Conservation (phyloP, 2,888 invertebrate species). For the Epistrophe grossulariae region DNA sequence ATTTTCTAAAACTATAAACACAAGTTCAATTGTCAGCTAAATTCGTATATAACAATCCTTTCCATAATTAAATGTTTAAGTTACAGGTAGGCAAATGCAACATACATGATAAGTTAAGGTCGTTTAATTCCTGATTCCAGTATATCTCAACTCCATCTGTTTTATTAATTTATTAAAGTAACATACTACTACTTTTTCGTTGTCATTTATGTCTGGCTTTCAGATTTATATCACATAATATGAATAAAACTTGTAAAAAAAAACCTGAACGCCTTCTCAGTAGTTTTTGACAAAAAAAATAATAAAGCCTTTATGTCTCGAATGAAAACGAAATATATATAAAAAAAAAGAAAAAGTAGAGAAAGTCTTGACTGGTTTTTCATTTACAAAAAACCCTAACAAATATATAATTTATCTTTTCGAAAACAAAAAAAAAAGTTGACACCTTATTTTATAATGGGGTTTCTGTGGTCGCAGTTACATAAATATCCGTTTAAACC, state of each 20-base stretch:
- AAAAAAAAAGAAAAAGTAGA: constrained; percentile 28
- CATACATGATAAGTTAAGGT: neutral
- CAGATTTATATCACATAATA: neutral
- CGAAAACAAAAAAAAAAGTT: neutral
- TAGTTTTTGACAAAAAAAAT: neutral
- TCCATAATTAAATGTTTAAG: neutral
- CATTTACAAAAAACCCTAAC: neutral
- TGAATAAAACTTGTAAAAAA: neutral
- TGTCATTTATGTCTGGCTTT: neutral
- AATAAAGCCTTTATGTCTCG: neutral
- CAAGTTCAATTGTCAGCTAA: neutral
- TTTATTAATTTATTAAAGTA: too few species aligned
- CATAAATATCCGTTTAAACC: neutral
- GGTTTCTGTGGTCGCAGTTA: neutral
- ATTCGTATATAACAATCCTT: neutral
- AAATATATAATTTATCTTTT: constrained; percentile 19
- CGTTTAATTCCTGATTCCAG: neutral
- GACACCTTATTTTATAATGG: constrained; percentile 20
- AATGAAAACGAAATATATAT: constrained; percentile 26
- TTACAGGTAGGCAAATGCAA: neutral
- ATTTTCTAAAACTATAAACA: neutral
- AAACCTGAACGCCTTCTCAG: constrained; percentile 6
- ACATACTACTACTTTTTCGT: neutral
- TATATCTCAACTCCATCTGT: neutral
- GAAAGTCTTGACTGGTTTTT: constrained; percentile 23